Conservation (phyloP, 2,113 vertebrate genomes). For the Thunnus maccoyii region DNA sequence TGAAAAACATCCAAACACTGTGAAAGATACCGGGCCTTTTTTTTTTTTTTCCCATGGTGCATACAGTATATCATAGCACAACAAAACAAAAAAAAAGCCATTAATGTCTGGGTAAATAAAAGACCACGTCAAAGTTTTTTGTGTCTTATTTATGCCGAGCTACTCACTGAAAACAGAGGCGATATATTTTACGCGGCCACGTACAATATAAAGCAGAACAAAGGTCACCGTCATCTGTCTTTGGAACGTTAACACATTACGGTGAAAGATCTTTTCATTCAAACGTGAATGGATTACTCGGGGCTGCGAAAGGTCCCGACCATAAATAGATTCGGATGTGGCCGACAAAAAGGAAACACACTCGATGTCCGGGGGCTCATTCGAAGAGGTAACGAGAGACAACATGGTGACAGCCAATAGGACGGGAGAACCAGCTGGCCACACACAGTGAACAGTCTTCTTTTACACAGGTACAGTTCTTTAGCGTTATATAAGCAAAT, state of each 20-base stretch:
- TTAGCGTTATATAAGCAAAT: not conserved
- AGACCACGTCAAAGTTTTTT: constrained; percentile 55
- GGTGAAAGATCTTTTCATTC: constrained; percentile 70
- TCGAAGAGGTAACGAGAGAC: not conserved
- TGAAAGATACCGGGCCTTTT: constrained; percentile 35
- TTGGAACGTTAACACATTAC: constrained; percentile 31
- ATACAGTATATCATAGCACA: constrained; percentile 41
- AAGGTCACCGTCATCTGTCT: constrained; percentile 71
- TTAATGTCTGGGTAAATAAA: constrained; percentile 73
- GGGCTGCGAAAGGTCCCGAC: constrained; percentile 59
- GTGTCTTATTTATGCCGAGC: constrained; percentile 61
- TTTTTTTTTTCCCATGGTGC: constrained; percentile 26
- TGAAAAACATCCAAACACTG: constrained; percentile 53
- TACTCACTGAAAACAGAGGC: constrained; percentile 41
- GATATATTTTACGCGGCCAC: constrained; percentile 46
- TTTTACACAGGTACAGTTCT: not conserved
- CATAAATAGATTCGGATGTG: constrained; percentile 58
- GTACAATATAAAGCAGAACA: constrained; percentile 58
- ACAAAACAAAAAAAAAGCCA: constrained; percentile 31
- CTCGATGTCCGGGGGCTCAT: constrained; percentile 5
- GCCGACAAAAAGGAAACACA: not conserved
- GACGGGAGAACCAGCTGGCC: not conserved
- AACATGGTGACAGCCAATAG: not conserved
- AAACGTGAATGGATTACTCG: constrained; percentile 48
- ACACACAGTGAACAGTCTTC: not conserved